phyloP scores from a whole-genome alignment of 2,888 invertebrate genomes.

The Oscheius onirici region DNA sequence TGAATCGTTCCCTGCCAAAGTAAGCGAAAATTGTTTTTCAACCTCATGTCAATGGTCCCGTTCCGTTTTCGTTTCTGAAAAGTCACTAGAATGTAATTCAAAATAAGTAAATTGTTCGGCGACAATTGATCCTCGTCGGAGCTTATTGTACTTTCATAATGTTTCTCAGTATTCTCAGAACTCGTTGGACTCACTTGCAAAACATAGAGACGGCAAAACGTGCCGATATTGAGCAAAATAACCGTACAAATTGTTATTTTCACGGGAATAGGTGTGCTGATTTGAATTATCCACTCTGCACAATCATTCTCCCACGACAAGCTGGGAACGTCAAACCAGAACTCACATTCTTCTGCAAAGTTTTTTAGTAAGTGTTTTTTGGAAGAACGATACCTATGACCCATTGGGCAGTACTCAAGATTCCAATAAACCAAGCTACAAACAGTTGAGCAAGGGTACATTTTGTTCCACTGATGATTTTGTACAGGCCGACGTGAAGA shows the following conservation, averaged over 20 bases:
- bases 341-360: slow-evolving; percentile 7
- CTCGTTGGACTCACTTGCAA: slow-evolving; percentile 2
- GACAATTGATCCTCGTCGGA: too few species aligned
- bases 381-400: not conserved
- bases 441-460: slow-evolving; percentile 1
- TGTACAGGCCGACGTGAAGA: slow-evolving; percentile 2
- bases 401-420: slow-evolving; percentile 18
- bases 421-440: slow-evolving; percentile 13
- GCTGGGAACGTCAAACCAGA: slow-evolving; percentile 7
- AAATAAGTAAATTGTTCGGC: too few species aligned
- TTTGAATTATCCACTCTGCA: slow-evolving; percentile 9
- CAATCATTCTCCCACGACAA: slow-evolving; percentile 23
- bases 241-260: slow-evolving; percentile 7
- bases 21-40: slow-evolving; percentile 18
- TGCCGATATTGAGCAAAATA: slow-evolving; percentile 4
- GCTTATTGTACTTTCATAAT: too few species aligned
- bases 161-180: too few species aligned
- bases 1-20: slow-evolving; percentile 18
- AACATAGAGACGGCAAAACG: not conserved
- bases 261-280: slow-evolving; percentile 16
- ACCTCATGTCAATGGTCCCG: not conserved
- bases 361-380: not conserved
- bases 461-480: not conserved
- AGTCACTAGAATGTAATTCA: not conserved
- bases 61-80: slow-evolving; percentile 15